Evolutionary conservation across 35 echinoderm and acorn worm genomes (phyloP).

Genomic region (Acanthaster planci): DNA sequence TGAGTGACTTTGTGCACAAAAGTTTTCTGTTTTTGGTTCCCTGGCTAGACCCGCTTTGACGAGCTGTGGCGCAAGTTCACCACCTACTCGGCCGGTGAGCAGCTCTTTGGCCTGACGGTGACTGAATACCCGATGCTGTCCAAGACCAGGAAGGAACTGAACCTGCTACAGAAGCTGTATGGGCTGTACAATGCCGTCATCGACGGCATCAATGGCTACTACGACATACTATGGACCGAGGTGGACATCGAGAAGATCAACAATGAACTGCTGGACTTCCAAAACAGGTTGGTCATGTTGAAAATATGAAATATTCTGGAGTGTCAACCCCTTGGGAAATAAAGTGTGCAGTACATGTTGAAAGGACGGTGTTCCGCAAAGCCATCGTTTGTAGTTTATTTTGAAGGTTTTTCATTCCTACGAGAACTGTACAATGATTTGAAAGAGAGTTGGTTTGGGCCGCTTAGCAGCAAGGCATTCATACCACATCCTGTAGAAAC

Average conservation of each 20-base stretch:
- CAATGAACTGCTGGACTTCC: slow-evolving; percentile 92
- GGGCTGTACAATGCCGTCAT: slow-evolving; percentile 92
- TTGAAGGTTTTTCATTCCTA: no score
- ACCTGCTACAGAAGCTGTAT: slow-evolving; percentile 95
- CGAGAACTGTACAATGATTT: no score
- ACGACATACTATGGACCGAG: slow-evolving; percentile 94
- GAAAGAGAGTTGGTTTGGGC: no score
- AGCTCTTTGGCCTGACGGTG: slow-evolving; percentile 88
- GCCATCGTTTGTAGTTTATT: no score
- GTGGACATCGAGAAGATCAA: slow-evolving; percentile 99
- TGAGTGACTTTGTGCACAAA: no score
- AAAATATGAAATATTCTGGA: neutral
- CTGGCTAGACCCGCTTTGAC: slow-evolving; percentile 85
- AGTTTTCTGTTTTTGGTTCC: neutral
- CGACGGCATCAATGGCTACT: slow-evolving; percentile 97
- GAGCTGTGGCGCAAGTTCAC: slow-evolving; percentile 87
- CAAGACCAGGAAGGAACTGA: slow-evolving; percentile 96
- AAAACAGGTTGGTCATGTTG: slow-evolving; percentile 67
- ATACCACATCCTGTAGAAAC: no score
- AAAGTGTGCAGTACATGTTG: no score
- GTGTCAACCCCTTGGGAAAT: no score
- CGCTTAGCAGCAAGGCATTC: no score
- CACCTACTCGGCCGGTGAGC: slow-evolving; percentile 95
- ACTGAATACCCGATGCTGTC: slow-evolving; percentile 82
- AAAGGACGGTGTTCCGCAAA: no score